Evolutionary conservation across 2,797 vertebrate genomes (phyloP).

Genomic region (Steatocranus sp.): DNA sequence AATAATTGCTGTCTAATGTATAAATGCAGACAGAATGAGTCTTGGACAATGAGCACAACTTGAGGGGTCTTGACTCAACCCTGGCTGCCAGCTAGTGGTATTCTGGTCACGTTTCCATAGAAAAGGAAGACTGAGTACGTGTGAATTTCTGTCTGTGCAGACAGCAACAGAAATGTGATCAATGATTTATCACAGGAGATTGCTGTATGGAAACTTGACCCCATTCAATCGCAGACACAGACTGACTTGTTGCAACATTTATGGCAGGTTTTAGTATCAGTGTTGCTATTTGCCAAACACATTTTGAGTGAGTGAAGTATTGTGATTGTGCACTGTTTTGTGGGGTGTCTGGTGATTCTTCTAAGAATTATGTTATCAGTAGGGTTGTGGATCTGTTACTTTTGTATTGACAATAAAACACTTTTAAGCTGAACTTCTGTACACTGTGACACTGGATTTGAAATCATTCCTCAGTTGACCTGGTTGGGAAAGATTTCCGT

Average conservation of each 20-base stretch:
- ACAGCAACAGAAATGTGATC: neutral
- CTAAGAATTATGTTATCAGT: accelerated
- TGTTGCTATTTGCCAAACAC: neutral
- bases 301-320: accelerated
- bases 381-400: neutral
- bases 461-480: neutral
- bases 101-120: neutral
- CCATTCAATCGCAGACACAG: neutral
- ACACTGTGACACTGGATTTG: neutral
- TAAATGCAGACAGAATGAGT: neutral
- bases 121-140: accelerated
- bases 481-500: neutral
- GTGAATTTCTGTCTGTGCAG: neutral
- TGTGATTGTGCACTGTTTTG: accelerated
- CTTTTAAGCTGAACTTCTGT: neutral
- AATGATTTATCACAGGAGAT: neutral
- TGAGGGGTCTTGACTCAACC: neutral
- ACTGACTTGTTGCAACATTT: neutral
- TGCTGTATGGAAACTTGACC: neutral
- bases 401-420: neutral
- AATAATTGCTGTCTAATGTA: neutral
- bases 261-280: neutral
- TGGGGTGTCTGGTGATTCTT: neutral
- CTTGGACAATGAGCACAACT: neutral
- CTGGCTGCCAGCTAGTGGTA: neutral